Base-by-base conservation (phyloP, 37 sponge, comb jelly and placozoan genomes). In the Aphrocallistes beatrix region DNA sequence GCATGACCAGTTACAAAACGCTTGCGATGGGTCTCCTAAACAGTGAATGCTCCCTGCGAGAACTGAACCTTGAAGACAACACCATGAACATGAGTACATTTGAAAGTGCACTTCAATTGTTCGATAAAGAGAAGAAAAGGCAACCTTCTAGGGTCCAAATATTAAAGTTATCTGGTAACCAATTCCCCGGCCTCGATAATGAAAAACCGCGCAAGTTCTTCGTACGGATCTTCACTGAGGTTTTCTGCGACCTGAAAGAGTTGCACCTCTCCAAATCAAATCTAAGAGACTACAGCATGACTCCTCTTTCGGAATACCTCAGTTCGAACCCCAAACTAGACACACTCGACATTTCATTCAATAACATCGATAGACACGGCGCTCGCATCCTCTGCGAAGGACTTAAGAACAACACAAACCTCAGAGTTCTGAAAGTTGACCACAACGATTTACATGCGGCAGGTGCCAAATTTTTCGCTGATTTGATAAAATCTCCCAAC, bases 391-490 rank as follows among this genome's bases (percentile, higher is more conserved):
- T 90, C 6, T 84, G 87, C 21, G 82, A 81, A 49, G 90, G 90
- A 0, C 82, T 90, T 34, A 38, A 50, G 50, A 48, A 39, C 36
- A 90, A 90, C 82, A 90, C 87, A 50, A 82, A 45, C 0, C 82
- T 90, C 38, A 81, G 84, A 81, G 84, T 87, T 8, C 40, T 90
- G 39, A 51, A 38, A 50, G 8, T 90, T 38, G 90, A 90, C 49
- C 83, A 84, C 40, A 85, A 86, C 38, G n/a, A 38, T 1, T 45
- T 90, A 0, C 84, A 87, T 37, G 85, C 90, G 37, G 85, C 90
- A 48, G 90, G 90, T 3, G 90, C 90, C 19, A 87, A 90, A 36
- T 86, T 51, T 81, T 39, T 90, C 16, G 85, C 90, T 39, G 21
- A 45, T 25, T 37, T 90, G 23, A 50, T 90, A 39, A 81, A 50